phyloP scores from a whole-genome alignment of 2,888 invertebrate species.

The Meta bourneti region DNA sequence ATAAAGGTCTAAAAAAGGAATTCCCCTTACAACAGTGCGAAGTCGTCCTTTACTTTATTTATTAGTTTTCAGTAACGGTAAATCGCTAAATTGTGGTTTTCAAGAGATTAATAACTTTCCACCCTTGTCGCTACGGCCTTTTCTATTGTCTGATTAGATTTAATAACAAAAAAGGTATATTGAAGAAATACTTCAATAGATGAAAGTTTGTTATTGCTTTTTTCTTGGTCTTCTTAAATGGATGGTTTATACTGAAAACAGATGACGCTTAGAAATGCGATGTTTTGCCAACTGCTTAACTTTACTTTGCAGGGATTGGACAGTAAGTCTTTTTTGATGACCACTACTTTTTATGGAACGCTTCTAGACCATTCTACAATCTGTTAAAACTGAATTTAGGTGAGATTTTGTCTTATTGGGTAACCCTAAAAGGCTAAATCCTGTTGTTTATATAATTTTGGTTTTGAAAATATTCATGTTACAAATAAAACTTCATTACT shows the following conservation, averaged over 20 bases:
- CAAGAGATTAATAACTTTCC: slow-evolving; percentile 75
- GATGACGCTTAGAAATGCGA: slow-evolving; percentile 25
- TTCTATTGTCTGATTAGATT: slow-evolving; percentile 40
- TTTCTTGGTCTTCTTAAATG: slow-evolving; percentile 39
- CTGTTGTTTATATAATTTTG: too few relatives aligned
- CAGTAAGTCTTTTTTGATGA: background rate
- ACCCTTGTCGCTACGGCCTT: slow-evolving; percentile 16
- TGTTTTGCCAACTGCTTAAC: slow-evolving; percentile 11
- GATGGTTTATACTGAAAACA: slow-evolving; percentile 61
- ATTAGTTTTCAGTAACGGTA: slow-evolving; percentile 68
- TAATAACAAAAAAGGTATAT: slow-evolving; percentile 47
- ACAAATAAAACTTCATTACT: too few relatives aligned
- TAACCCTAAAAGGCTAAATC: too few relatives aligned
- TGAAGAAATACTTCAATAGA: slow-evolving; percentile 36
- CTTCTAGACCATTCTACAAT: background rate
- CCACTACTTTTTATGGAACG: background rate
- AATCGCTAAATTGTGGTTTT: slow-evolving; percentile 76
- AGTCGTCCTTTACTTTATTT: slow-evolving; percentile 67
- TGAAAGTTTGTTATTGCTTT: slow-evolving; percentile 56
- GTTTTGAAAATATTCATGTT: too few relatives aligned
- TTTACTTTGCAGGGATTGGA: background rate
- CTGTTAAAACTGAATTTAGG: background rate
- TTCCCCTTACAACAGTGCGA: slow-evolving; percentile 18
- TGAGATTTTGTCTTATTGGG: background rate
- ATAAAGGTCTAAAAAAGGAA: slow-evolving; percentile 59